Percentiles rank a stretch among this genome's conserved stretches.
Conservation (phyloP, 2,888 invertebrate genomes). For the Nasonovia ribisnigri region DNA sequence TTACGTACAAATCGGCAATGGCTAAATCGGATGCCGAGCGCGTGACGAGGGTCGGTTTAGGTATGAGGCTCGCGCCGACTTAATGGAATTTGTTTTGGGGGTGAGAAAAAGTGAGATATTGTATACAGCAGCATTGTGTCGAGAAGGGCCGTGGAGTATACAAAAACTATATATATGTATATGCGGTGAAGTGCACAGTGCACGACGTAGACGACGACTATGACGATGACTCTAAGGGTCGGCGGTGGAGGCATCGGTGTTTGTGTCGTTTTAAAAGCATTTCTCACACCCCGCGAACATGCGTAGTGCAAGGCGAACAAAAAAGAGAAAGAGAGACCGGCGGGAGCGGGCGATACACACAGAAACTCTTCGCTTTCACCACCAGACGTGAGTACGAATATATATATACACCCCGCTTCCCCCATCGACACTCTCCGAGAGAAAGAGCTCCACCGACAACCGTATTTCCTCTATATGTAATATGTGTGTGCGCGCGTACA, state of each 20-base stretch:
- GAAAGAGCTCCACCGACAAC: slow-evolving; percentile 25
- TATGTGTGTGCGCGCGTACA: not conserved
- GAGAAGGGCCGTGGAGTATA: not conserved
- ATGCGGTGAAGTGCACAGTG: not conserved
- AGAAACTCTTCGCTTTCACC: slow-evolving; percentile 59
- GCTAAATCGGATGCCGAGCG: not conserved
- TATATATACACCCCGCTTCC: not conserved
- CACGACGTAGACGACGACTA: not conserved
- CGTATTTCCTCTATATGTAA: not conserved
- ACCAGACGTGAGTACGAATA: not conserved
- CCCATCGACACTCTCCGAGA: not conserved
- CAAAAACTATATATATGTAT: not conserved
- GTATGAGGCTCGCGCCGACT: not conserved
- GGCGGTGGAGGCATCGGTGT: not conserved
- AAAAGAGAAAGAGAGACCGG: slow-evolving; percentile 16
- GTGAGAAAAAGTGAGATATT: slow-evolving; percentile 17
- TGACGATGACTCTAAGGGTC: slow-evolving; percentile 33
- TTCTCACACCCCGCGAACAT: slow-evolving; percentile 37
- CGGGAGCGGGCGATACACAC: slow-evolving; percentile 17
- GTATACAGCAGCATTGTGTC: not conserved
- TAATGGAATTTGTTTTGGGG: slow-evolving; percentile 54
- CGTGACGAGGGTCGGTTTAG: not conserved
- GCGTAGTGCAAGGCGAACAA: not conserved
- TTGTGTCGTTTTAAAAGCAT: slow-evolving; percentile 63
- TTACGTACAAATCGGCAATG: slow-evolving; percentile 44